A percentile compares a stretch with the other conserved stretches of the same genome.
Conservation (phyloP, 2,888 invertebrate species). For the Erannis defoliaria region DNA sequence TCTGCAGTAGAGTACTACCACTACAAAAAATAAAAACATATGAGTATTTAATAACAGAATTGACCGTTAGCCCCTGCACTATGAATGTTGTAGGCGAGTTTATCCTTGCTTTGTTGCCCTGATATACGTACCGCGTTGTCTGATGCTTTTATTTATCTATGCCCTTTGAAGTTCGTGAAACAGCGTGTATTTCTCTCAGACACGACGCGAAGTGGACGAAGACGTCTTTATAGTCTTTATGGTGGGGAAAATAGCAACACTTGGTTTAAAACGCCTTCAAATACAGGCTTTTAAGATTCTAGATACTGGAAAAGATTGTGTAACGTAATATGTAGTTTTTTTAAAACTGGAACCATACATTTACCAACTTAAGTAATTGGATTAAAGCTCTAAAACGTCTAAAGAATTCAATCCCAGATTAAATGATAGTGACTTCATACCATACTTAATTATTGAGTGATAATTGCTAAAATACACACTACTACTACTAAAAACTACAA, state of each 20-base stretch:
- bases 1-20: no score
- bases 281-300: background rate
- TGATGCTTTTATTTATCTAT: constrained; percentile 35
- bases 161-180: constrained; percentile 36
- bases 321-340: no score
- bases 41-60: background rate
- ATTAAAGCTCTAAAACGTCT: no score
- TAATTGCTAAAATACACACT: no score
- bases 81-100: constrained; percentile 10
- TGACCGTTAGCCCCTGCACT: background rate
- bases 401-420: no score
- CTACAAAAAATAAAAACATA: no score
- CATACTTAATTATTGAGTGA: no score
- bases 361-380: no score
- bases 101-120: constrained; percentile 32
- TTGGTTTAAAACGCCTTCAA: constrained; percentile 8
- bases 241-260: constrained; percentile 14
- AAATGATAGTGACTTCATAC: no score
- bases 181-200: constrained; percentile 27
- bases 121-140: constrained; percentile 29
- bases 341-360: no score
- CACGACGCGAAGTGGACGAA: constrained; percentile 30
- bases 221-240: constrained; percentile 16
- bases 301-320: no score
- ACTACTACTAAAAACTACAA: no score